Percentiles rank a stretch among this genome's conserved stretches.
Conservation (phyloP, 2,113 vertebrate genomes). For the Paraplagusia blochii region DNA sequence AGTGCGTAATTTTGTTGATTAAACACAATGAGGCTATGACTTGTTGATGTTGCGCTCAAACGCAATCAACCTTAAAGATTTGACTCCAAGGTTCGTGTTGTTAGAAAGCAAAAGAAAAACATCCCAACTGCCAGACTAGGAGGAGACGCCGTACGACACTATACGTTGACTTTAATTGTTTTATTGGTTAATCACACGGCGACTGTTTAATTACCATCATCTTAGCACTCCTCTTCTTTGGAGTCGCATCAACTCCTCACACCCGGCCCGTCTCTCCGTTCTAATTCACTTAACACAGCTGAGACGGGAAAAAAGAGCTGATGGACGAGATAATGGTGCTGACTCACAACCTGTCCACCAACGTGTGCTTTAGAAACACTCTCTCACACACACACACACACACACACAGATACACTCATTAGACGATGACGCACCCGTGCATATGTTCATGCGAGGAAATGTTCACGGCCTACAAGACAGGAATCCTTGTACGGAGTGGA, state of each 20-base stretch:
- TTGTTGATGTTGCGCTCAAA: no score
- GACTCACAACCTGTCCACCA: constrained; percentile 50
- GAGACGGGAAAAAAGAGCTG: constrained; percentile 55
- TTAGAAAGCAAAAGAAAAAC: neutral
- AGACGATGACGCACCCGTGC: constrained; percentile 19
- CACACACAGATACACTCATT: constrained; percentile 3
- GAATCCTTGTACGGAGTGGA: constrained; percentile 67
- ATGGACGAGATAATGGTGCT: constrained; percentile 66
- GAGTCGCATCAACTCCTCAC: constrained; percentile 59
- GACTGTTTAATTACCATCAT: constrained; percentile 37
- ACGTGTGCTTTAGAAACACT: constrained; percentile 9
- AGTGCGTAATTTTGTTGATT: no score
- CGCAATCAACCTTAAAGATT: no score
- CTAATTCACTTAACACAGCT: constrained; percentile 74
- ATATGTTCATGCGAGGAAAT: constrained; percentile 13
- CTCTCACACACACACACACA: constrained; percentile 10
- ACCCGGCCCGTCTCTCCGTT: constrained; percentile 45
- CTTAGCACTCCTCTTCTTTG: constrained; percentile 36
- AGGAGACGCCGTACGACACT: neutral
- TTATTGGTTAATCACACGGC: constrained; percentile 41
- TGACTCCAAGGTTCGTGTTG: no score
- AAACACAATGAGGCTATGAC: no score
- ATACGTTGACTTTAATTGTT: constrained; percentile 13
- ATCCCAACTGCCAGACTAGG: neutral
- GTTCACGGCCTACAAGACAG: constrained; percentile 32